phyloP scores from a whole-genome alignment of 2,888 invertebrate species.

The Stomorhina lunata region DNA sequence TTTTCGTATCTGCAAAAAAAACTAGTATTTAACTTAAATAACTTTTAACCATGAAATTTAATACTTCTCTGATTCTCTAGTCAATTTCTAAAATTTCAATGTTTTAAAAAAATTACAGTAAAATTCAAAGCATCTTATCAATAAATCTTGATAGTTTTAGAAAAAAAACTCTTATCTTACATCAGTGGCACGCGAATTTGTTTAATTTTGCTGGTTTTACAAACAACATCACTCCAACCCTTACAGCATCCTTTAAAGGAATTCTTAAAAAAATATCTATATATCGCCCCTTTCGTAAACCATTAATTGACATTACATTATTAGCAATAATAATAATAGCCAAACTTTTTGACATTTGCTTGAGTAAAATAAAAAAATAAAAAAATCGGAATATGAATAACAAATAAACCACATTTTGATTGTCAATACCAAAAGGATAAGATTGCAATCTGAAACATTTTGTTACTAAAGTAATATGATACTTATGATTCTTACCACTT shows the following conservation, averaged over 20 bases:
- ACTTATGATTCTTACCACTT: too few species aligned
- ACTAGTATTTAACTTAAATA: neutral
- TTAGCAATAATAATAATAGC: slow-evolving; percentile 54
- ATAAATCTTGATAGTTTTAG: neutral
- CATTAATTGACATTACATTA: slow-evolving; percentile 59
- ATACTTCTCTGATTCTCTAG: neutral
- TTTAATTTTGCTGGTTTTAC: neutral
- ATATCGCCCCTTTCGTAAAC: slow-evolving; percentile 29
- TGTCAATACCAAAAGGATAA: slow-evolving; percentile 32
- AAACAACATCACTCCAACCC: slow-evolving; percentile 35
- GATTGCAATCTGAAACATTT: slow-evolving; percentile 60
- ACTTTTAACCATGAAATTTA: neutral
- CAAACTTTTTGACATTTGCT: slow-evolving; percentile 62
- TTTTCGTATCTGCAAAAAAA: too few species aligned
- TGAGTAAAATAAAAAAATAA: neutral
- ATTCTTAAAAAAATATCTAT: neutral
- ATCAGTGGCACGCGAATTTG: slow-evolving; percentile 58
- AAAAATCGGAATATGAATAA: neutral
- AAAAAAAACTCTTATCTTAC: slow-evolving; percentile 29
- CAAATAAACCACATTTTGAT: slow-evolving; percentile 56
- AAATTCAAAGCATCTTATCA: neutral
- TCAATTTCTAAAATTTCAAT: neutral
- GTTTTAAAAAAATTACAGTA: neutral
- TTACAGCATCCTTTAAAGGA: slow-evolving; percentile 51
- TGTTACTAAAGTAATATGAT: slow-evolving; percentile 61